Base-by-base conservation (phyloP, 1,140 invertebrate genomes). In the Samia ricini region DNA sequence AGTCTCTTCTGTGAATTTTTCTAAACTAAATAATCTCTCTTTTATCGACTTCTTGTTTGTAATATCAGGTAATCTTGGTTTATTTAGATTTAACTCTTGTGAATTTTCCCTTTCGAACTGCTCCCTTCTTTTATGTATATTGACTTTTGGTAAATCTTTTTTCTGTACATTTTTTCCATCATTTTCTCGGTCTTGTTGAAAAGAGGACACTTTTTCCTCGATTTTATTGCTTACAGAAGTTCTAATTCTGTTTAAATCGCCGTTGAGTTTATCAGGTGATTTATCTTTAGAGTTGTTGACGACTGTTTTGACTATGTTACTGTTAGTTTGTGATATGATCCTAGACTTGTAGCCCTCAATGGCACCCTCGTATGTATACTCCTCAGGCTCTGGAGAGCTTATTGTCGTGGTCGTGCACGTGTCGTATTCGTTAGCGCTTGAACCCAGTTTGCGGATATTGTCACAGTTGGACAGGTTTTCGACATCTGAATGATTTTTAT, bases 361-460 rank as follows among this genome's bases (percentile, higher is more conserved):
- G 63, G 96, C 96, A 67, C 95, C 94, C 82, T 97, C 96, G 81
- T 96, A 97, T 0, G 95, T 96, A 83, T 97, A 97, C 77, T 97
- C 95, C 66, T 95, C 94, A 3, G 92, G 91, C 71, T 93, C 92
- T 1, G 92, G 91, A 18, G 93, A 93, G 72, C 92, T 93, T 57
- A 91, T 91, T 1, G 92, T 93, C 54, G 92, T 92, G 22, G 92
- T 92, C 22, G 92, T 93, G 26, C 91, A 92, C 8, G 92, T 92
- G 69, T 93, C 93, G 76, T 93, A 94, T 76, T 93, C 92, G 77
- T 91, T 91, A 61, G 88, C 86, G 69, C 89, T 91, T 49, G 90
- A 91, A 60, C 85, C 88, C 23, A 89, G 74, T 69, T 91, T 91
- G 63, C 89, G 85, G 61, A 84, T 89, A 49, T 77, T 82, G n/a